These are phyloP conservation scores for Eonycteris spelaea DNA, from an alignment of 2,113 vertebrate species.

Conservation along the genomic window DNA sequence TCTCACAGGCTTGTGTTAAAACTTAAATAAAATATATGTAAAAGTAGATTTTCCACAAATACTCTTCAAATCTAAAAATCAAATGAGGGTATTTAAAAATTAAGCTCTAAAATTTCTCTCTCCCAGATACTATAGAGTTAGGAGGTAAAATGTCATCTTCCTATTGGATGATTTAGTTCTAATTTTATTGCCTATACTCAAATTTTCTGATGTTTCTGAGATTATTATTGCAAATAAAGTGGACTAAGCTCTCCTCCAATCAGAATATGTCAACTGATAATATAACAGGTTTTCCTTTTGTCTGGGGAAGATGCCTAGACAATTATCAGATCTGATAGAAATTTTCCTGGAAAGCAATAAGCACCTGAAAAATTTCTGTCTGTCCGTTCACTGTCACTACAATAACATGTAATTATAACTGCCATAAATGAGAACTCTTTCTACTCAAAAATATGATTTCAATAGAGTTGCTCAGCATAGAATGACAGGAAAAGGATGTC, in stretches of 20 bases:
- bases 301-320: background rate
- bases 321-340: background rate
- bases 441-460: background rate
- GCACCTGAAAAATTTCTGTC: background rate
- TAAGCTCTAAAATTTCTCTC: background rate
- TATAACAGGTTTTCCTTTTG: background rate
- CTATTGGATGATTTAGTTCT: background rate
- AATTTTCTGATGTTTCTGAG: background rate
- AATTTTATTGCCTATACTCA: background rate
- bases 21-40: background rate
- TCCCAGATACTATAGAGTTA: background rate
- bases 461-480: background rate
- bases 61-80: slow-evolving; percentile 21
- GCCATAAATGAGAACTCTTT: background rate
- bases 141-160: background rate
- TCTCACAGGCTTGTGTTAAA: background rate
- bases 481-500: background rate
- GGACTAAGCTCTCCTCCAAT: background rate
- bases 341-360: slow-evolving; percentile 19
- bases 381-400: background rate
- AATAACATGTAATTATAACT: background rate
- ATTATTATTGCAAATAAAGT: background rate
- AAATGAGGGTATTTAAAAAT: background rate
- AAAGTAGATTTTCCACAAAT: background rate
- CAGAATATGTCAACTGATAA: background rate